phyloP scores from a whole-genome alignment of 1,140 invertebrate genomes.

The Phortica variegata region DNA sequence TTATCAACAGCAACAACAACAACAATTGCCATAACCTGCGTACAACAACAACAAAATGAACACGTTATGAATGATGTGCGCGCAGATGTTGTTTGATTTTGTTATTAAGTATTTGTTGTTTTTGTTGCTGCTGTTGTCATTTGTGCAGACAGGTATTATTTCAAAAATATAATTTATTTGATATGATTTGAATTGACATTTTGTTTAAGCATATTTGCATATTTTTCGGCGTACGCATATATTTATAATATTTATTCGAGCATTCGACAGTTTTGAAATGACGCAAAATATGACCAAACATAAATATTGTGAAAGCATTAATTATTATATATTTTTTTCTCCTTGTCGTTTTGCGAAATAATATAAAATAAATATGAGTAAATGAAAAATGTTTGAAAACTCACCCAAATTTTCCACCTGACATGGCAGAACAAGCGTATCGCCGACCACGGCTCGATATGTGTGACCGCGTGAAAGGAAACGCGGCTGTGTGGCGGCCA shows the following conservation, averaged over 20 bases:
- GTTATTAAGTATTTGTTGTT: constrained; percentile 12
- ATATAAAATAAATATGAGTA: too few relatives aligned
- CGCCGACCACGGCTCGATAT: constrained; percentile 71
- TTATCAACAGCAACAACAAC: constrained; percentile 2
- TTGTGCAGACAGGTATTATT: constrained; percentile 21
- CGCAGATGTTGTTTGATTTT: constrained; percentile 42
- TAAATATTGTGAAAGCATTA: constrained; percentile 22
- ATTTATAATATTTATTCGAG: constrained; percentile 16
- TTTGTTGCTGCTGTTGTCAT: constrained; percentile 7
- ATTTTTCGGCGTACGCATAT: constrained; percentile 20
- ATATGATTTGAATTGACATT: constrained; percentile 25
- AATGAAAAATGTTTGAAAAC: constrained; percentile 43
- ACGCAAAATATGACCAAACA: too few relatives aligned
- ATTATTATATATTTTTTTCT: background rate
- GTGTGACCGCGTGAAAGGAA: constrained; percentile 73
- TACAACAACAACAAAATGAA: constrained; percentile 9
- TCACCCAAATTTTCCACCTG: constrained; percentile 77
- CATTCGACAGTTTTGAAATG: too few relatives aligned
- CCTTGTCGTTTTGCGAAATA: background rate
- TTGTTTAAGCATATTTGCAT: constrained; percentile 45
- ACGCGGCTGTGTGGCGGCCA: constrained; percentile 58
- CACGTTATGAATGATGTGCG: too few relatives aligned
- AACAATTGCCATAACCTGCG: background rate
- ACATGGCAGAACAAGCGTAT: constrained; percentile 72
- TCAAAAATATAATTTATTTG: constrained; percentile 48